Percentiles rank a stretch among this genome's conserved stretches.
Conservation (phyloP, 2,888 invertebrate species). For the Tinea trinotella region DNA sequence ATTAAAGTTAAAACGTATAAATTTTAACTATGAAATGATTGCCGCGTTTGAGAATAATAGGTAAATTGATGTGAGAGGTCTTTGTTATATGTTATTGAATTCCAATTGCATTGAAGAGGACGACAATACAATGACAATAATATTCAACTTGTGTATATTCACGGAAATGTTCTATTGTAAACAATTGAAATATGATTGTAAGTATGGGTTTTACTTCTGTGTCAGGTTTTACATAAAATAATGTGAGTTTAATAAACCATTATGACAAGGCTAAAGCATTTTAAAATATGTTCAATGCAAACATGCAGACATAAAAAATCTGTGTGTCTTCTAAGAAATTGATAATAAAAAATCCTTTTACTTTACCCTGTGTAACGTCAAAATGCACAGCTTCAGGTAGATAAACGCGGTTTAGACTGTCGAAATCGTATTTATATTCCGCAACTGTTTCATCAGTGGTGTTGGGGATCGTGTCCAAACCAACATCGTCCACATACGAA, state of each 20-base stretch:
- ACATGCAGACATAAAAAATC: constrained; percentile 31
- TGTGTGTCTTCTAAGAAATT: constrained; percentile 57
- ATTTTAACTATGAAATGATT: not conserved
- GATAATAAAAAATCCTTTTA: constrained; percentile 24
- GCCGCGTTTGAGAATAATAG: not conserved
- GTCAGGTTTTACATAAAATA: no score
- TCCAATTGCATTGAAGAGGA: not conserved
- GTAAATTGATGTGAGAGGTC: not conserved
- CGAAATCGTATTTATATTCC: constrained; percentile 62
- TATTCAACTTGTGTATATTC: no score
- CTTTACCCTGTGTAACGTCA: constrained; percentile 25
- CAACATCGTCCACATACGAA: constrained; percentile 46
- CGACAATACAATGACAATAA: not conserved
- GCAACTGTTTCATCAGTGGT: constrained; percentile 47
- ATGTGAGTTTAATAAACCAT: no score
- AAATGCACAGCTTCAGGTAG: constrained; percentile 46
- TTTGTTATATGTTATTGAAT: constrained; percentile 2
- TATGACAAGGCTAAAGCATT: not conserved
- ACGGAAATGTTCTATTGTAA: constrained; percentile 2
- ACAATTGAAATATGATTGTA: no score
- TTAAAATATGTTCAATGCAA: not conserved
- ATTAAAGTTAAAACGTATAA: not conserved
- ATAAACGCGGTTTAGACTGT: constrained; percentile 42
- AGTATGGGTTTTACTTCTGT: no score
- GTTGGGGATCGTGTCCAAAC: constrained; percentile 55